Evolutionary conservation across 2,888 invertebrate species (phyloP).

Genomic region (Metopia argyrocephala): DNA sequence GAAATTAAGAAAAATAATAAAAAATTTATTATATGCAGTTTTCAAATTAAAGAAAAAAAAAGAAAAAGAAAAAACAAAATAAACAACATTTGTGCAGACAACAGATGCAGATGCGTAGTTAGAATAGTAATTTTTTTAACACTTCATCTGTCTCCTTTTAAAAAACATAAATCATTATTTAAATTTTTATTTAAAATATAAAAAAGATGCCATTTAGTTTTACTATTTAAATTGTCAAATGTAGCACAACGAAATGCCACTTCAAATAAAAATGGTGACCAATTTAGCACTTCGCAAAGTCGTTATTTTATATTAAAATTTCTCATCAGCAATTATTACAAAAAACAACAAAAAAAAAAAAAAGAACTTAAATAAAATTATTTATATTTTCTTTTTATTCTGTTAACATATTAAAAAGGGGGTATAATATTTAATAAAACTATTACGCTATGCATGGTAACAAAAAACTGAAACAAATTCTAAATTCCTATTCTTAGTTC

Average conservation of each 20-base stretch:
- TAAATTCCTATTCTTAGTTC: no score
- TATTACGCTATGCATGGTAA: no score
- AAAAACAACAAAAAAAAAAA: no score
- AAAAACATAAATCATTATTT: no score
- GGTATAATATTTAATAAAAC: background rate
- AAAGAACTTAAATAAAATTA: background rate
- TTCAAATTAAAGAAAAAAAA: constrained; percentile 3
- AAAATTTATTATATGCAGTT: constrained; percentile 17
- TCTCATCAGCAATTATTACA: background rate
- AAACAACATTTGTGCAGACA: constrained; percentile 20
- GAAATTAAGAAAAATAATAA: background rate
- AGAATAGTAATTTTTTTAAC: background rate
- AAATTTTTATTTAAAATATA: background rate
- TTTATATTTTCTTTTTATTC: background rate
- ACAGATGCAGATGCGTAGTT: constrained; percentile 23
- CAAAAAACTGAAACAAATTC: no score
- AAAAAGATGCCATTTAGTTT: background rate
- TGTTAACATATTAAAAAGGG: no score
- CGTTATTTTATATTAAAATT: background rate
- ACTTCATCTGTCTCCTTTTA: no score
- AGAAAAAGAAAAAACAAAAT: background rate
- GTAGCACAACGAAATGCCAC: background rate
- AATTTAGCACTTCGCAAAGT: background rate
- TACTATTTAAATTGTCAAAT: background rate
- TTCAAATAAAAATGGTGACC: constrained; percentile 1